A percentile compares a stretch with the other conserved stretches of the same genome.
Evolutionary conservation across 53 echinoderm and acorn worm genomes (phyloP).

Genomic region (Henricia sp.): DNA sequence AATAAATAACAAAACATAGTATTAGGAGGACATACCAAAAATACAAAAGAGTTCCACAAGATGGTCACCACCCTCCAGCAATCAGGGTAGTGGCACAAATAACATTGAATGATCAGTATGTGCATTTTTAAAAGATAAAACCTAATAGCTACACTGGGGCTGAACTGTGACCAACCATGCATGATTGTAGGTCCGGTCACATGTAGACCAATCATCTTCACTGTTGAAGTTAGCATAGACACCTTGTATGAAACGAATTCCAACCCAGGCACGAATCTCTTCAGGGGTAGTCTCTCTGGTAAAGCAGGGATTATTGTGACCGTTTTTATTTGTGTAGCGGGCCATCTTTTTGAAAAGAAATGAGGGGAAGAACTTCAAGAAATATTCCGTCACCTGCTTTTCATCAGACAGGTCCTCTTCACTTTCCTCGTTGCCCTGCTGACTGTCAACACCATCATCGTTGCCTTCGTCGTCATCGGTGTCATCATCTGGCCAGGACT

Average conservation of each 20-base stretch:
- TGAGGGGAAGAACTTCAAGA: slow-evolving; percentile 26
- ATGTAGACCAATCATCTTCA: slow-evolving; percentile 22
- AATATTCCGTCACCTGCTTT: slow-evolving; percentile 2
- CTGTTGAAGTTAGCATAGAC: slow-evolving; percentile 10
- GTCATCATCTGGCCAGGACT: neutral
- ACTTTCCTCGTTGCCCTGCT: neutral
- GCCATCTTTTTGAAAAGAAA: slow-evolving; percentile 38
- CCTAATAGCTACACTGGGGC: no score
- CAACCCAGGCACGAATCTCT: slow-evolving; percentile 53
- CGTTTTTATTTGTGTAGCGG: slow-evolving; percentile 29
- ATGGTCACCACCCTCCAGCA: no score
- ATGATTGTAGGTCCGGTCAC: no score
- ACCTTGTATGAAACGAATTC: slow-evolving; percentile 45
- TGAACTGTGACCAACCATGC: no score
- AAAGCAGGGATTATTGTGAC: neutral
- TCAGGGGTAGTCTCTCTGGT: slow-evolving; percentile 20
- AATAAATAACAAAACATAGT: no score
- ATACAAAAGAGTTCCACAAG: no score
- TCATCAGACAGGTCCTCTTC: neutral
- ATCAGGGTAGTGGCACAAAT: no score
- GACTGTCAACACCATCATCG: neutral
- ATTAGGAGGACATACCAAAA: no score
- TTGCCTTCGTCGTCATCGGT: neutral
- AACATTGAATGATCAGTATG: no score
- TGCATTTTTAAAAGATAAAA: no score